Percentiles rank a stretch among this genome's conserved stretches.
These are phyloP conservation scores for Yponomeuta plumbellus DNA, from an alignment of 2,888 invertebrate species.

Conservation along the genomic window DNA sequence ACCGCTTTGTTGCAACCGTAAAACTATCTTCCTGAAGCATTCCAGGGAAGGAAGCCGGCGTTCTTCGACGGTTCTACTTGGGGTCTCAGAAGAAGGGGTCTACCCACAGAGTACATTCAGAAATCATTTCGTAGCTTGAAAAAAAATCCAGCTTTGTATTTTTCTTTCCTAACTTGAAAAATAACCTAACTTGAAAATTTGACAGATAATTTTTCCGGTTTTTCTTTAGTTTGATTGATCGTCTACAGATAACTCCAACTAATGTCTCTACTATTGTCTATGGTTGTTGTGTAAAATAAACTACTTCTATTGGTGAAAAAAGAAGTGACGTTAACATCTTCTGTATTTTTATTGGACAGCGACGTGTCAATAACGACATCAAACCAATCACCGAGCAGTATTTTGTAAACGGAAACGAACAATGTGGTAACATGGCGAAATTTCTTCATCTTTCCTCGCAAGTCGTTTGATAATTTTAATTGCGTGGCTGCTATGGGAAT, in stretches of 20 bases:
- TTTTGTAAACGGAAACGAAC: constrained; percentile 61
- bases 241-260: background rate
- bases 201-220: no score
- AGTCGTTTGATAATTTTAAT: constrained; percentile 57
- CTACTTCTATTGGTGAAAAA: background rate
- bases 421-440: constrained; percentile 75
- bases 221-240: background rate
- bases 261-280: background rate
- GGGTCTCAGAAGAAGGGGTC: no score
- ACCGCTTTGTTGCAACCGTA: no score
- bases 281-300: background rate
- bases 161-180: no score
- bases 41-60: no score
- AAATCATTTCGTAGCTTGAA: no score
- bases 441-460: constrained; percentile 60
- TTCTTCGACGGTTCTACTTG: no score
- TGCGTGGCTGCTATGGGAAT: constrained; percentile 71
- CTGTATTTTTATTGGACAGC: constrained; percentile 33
- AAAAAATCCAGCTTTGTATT: no score
- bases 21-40: no score
- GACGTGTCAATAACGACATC: constrained; percentile 17
- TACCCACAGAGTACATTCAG: no score
- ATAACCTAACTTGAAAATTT: background rate
- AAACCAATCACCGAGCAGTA: constrained; percentile 35
- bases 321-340: constrained; percentile 17